Evolutionary conservation across 2,113 vertebrate genomes (phyloP).

Genomic region (Stegostoma tigrinum): DNA sequence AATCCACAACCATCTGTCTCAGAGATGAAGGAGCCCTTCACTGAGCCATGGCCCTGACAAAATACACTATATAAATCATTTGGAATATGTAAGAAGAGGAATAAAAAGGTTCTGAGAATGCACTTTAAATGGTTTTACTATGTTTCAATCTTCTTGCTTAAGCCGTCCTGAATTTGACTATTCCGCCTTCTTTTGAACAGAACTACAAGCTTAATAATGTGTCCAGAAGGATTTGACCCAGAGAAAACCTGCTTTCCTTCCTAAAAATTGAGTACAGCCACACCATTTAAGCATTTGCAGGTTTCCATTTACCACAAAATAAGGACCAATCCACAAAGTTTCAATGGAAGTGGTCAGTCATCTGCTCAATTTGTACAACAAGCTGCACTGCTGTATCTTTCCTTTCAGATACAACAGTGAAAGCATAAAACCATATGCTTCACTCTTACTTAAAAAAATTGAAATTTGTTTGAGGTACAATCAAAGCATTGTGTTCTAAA

Average conservation of each 20-base stretch:
- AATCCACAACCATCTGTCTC: no score
- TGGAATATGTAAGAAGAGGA: background rate
- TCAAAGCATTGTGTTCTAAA: background rate
- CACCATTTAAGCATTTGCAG: background rate
- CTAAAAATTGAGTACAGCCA: background rate
- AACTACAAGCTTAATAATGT: background rate
- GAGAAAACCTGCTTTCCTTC: background rate
- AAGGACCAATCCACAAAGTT: background rate
- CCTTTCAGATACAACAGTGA: background rate
- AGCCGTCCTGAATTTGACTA: background rate
- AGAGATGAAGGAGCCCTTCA: no score
- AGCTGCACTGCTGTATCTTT: background rate
- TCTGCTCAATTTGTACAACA: no score
- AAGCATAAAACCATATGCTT: background rate
- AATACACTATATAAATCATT: no score
- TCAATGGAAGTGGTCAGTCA: background rate
- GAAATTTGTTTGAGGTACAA: background rate
- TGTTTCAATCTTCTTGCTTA: background rate
- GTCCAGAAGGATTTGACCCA: background rate
- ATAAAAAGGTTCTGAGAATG: background rate
- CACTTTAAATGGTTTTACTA: background rate
- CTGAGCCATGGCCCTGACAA: no score
- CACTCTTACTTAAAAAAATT: background rate
- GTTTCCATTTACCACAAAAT: background rate
- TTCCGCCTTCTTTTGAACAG: background rate